Conservation (phyloP, 2,797 vertebrate genomes). For the Melopsittacus undulatus region DNA sequence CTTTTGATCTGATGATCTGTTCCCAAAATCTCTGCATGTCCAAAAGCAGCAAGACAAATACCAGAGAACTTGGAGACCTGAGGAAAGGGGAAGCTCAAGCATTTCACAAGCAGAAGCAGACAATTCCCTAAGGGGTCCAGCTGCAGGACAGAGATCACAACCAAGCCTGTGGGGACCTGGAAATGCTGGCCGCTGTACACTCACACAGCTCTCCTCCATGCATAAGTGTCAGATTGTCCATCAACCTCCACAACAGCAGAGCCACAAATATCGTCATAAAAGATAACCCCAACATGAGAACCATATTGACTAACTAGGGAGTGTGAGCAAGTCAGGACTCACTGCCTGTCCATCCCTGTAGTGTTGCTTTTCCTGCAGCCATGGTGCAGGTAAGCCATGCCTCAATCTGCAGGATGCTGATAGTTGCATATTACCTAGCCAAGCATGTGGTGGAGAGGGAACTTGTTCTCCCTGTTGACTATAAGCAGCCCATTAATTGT, state of each 20-base stretch:
- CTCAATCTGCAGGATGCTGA: rapidly evolving
- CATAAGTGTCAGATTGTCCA: neutral
- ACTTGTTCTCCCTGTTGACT: neutral
- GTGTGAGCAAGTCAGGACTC: neutral
- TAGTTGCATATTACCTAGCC: neutral
- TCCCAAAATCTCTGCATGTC: slow-evolving; percentile 28
- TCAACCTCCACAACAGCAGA: neutral
- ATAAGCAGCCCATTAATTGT: neutral
- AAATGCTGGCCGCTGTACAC: neutral
- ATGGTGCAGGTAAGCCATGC: neutral
- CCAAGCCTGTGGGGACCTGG: neutral
- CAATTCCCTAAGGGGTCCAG: neutral
- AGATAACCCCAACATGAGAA: neutral
- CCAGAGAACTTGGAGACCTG: neutral
- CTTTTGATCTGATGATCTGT: slow-evolving; percentile 41
- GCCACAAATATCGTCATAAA: neutral
- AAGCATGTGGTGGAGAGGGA: neutral
- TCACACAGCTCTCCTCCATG: neutral
- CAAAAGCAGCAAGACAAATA: slow-evolving; percentile 33
- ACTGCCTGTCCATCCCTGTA: rapidly evolving
- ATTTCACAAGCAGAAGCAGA: neutral
- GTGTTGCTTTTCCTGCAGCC: neutral
- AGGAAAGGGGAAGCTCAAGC: neutral
- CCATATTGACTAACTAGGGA: neutral
- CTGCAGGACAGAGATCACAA: neutral